phyloP scores from a whole-genome alignment of 2,888 invertebrate genomes.

The Cosmorhoe ocellata region DNA sequence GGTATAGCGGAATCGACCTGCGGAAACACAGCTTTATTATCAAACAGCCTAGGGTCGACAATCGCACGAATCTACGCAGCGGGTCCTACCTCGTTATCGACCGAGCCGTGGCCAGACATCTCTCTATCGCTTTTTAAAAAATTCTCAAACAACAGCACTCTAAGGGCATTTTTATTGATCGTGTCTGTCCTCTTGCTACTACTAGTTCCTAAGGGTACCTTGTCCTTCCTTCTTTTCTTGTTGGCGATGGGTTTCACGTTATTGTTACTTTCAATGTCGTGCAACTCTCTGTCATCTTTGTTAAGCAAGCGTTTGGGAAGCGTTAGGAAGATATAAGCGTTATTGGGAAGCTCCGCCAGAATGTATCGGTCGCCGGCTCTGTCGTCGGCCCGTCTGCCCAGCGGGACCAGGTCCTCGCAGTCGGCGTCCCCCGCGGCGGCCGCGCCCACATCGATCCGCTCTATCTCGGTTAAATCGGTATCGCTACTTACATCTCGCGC shows the following conservation, averaged over 20 bases:
- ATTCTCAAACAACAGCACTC: constrained; percentile 62
- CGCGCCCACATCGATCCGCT: constrained; percentile 11
- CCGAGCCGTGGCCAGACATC: constrained; percentile 39
- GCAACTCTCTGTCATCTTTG: constrained; percentile 29
- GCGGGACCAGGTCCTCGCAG: background rate
- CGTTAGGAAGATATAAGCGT: constrained; percentile 64
- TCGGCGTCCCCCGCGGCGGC: constrained; percentile 1
- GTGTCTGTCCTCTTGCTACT: constrained; percentile 45
- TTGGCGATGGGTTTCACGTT: constrained; percentile 33
- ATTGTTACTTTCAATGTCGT: constrained; percentile 41
- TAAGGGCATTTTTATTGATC: constrained; percentile 57
- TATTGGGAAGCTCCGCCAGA: constrained; percentile 55
- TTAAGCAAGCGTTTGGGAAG: constrained; percentile 54
- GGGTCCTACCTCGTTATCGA: constrained; percentile 60
- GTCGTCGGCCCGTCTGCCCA: constrained; percentile 18
- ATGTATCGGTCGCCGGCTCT: constrained; percentile 37
- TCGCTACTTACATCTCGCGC: constrained; percentile 32
- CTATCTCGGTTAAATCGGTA: constrained; percentile 19
- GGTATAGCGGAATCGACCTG: constrained; percentile 78
- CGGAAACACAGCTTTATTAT: constrained; percentile 43
- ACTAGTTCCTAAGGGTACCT: constrained; percentile 38
- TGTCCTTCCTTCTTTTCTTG: constrained; percentile 47
- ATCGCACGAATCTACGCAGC: constrained; percentile 21
- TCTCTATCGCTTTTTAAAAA: constrained; percentile 53
- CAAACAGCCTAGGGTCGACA: constrained; percentile 18